Evolutionary conservation across 2,888 invertebrate species (phyloP), one percentile per base, ranked within the genome.

Genomic region (Drosophila monieri): DNA sequence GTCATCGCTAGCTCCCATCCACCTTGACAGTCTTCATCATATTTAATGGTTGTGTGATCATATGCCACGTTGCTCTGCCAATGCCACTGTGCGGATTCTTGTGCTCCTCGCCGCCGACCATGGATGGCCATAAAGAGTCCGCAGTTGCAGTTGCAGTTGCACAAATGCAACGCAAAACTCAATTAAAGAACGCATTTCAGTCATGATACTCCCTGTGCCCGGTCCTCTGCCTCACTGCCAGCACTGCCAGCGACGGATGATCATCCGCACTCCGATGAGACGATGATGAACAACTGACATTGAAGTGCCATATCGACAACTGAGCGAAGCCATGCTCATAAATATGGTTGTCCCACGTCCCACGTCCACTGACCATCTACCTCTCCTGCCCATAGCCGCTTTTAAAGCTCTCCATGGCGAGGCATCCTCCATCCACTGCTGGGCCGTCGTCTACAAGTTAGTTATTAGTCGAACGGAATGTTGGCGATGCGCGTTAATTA

Each of bases 31-130:
- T 85, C 81, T 86, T 85, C 84, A 85, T 85, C 84, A 85, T 85
- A 85, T 85, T 85, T 85, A 85, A 85, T 85, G 84, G 84, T 86
- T 85, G 87, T 85, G 84, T 86, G 84, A 85, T 85, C 86, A 85
- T 84, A 84, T 84, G 81, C 84, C 86, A 84, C 86, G 79, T 86
- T 73, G 76, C 25, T 59, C 57, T 52, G 64, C 56, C 55, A 55
- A 35, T 51, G 66, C 37, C 41, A 47, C 39, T 53, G 53, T 56
- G 55, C 58, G 14, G 35, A 35, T 35, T 35, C 35, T n/a, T 52
- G 51, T 35, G 65, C 55, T 55, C 39, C 30, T 15, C 47, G 68
- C 49, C 21, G 47, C 25, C 61, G 53, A 21, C 47, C 58, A 49
- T 46, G 75, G 80, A 85, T 84, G 81, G 81, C 84, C 86, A 84